phyloP scores from a whole-genome alignment of 2,113 vertebrate species.

The Monarcha castaneiventris region DNA sequence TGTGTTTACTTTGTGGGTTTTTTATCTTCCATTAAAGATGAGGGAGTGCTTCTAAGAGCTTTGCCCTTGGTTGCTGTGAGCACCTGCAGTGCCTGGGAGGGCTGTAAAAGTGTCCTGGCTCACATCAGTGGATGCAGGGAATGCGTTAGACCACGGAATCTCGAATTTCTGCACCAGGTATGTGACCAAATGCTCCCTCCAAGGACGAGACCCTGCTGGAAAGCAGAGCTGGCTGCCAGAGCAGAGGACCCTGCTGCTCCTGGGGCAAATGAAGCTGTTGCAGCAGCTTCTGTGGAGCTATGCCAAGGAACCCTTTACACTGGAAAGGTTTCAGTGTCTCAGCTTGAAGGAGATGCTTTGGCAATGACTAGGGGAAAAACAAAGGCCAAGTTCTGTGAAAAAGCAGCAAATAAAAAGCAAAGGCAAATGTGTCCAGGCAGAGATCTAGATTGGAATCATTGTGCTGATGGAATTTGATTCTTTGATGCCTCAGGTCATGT shows the following conservation, averaged over 20 bases:
- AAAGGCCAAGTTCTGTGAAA: background rate
- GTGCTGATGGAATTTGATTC: constrained; percentile 29
- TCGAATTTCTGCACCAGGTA: background rate
- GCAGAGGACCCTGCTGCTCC: background rate
- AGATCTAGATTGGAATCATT: background rate
- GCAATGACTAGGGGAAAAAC: background rate
- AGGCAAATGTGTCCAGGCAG: background rate
- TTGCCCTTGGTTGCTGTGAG: background rate
- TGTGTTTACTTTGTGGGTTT: background rate
- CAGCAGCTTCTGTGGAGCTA: background rate
- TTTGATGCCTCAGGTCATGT: background rate
- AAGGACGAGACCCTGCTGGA: background rate
- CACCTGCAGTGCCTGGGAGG: background rate
- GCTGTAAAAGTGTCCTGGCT: background rate
- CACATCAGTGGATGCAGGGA: background rate
- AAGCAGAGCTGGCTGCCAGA: background rate
- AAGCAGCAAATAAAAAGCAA: constrained; percentile 13
- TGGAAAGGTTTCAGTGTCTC: background rate
- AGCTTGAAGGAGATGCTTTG: background rate
- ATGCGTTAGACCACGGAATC: background rate
- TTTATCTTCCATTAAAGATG: background rate
- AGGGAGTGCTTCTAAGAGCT: background rate
- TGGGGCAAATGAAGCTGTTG: background rate
- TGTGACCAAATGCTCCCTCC: background rate
- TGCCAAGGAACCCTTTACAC: background rate